Base-by-base conservation (phyloP, 2,113 vertebrate genomes). In the Pygathrix nemaeus region DNA sequence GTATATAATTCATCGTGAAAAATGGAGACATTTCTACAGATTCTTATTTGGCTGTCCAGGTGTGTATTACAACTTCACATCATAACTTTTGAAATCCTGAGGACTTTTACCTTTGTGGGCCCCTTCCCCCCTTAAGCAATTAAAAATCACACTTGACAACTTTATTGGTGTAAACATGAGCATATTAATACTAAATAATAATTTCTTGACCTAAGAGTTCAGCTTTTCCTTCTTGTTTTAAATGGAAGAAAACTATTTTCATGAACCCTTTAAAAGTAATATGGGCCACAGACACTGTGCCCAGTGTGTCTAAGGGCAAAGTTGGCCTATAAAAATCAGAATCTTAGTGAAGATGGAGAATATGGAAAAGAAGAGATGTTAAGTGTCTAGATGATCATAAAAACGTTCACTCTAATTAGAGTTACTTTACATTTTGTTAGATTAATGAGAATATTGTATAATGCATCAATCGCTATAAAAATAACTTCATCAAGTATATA, bases 371-470 rank as follows among this genome's bases (percentile, higher is more conserved):
- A 86, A 48, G 6, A 35, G 38, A 32, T 75, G 21, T 59, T 94
- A 59, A 93, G 5, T 70, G 66, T 80, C 16, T 73, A 59, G 6
- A 96, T 70, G 6, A 82, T 70, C 91, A 90, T 72, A 48, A 78
- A 92, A 14, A 45, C 6, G 73, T 93, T 80, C 18, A 50, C 18
- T 80, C 11, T 21, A 66, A 82, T 13, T 23, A 30, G 40, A 87
- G 70, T 76, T 91, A 73, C 12, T 50, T 68, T 64, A 82, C 61
- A 14, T 79, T 43, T 72, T 61, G 5, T 64, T 83, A 91, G 91
- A 92, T 73, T 68, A 83, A 52, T 84, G 9, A 96, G 38, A 52
- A 40, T 94, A 92, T 88, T 80, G 96, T 76, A 94, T 3, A 95
- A 61, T 52, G 18, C 9, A 92, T 81, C 55, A 64, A 85, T 59